A percentile compares a stretch with the other conserved stretches of the same genome.
Evolutionary conservation across 2,113 vertebrate genomes (phyloP).

Genomic region (Prolemur simus): DNA sequence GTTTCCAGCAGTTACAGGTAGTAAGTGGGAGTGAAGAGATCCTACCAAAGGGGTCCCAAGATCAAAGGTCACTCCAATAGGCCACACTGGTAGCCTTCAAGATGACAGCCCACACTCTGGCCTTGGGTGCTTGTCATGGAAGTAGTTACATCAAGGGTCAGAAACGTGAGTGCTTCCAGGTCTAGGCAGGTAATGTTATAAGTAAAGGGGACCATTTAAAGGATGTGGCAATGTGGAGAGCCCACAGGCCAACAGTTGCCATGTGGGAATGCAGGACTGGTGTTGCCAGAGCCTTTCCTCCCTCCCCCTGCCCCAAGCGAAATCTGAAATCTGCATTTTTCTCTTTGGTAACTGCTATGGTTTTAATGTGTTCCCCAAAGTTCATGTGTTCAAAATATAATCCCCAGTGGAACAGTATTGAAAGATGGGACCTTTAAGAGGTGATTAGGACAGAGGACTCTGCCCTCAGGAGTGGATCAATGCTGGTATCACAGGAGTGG

Average conservation of each 20-base stretch:
- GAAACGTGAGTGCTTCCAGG: conserved; percentile 3
- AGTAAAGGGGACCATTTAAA: neutral
- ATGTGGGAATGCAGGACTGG: neutral
- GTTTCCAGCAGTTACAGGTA: neutral
- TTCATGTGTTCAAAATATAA: neutral
- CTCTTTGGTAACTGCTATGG: neutral
- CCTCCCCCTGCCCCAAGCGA: neutral
- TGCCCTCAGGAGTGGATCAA: neutral
- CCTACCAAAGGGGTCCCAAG: neutral
- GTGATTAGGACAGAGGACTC: neutral
- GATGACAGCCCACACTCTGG: neutral
- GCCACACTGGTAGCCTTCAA: neutral
- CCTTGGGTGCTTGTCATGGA: neutral
- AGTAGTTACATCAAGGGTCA: neutral
- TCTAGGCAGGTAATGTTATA: neutral
- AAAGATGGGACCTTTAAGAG: neutral
- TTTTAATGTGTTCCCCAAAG: neutral
- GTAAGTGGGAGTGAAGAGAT: neutral
- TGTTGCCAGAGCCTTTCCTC: neutral
- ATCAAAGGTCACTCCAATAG: neutral
- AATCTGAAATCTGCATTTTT: conserved; percentile 5
- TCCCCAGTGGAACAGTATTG: neutral
- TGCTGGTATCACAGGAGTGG: neutral
- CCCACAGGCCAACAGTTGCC: neutral
- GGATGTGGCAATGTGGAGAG: neutral